Evolutionary conservation across 2,113 vertebrate genomes (phyloP).

Genomic region (Rousettus leschenaultii): DNA sequence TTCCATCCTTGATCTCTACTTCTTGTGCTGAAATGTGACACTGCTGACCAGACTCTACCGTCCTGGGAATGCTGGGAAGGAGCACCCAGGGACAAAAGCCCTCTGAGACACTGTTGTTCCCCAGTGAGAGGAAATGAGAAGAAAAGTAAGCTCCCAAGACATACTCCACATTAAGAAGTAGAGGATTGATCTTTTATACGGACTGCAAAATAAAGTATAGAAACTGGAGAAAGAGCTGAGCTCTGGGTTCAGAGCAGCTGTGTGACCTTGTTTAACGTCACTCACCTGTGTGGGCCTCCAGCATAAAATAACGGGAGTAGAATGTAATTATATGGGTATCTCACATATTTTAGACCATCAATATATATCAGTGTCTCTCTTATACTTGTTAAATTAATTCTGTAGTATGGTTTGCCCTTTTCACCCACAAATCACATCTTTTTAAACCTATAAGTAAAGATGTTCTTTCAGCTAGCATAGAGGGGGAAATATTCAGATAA

Average conservation of each 20-base stretch:
- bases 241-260: background rate
- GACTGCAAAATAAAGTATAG: background rate
- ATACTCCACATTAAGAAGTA: background rate
- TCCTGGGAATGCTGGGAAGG: background rate
- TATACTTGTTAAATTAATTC: slow-evolving; percentile 15
- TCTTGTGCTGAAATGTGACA: background rate
- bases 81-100: background rate
- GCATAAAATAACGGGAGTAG: background rate
- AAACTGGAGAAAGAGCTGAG: background rate
- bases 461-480: background rate
- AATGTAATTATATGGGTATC: background rate
- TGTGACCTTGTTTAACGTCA: background rate
- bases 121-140: background rate
- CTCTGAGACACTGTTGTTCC: background rate
- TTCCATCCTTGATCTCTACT: background rate
- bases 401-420: background rate
- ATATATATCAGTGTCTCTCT: background rate
- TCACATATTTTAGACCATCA: background rate
- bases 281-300: background rate
- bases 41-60: background rate
- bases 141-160: background rate
- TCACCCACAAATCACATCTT: background rate
- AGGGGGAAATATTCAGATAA: background rate
- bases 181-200: accelerated
- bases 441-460: background rate